A percentile compares a stretch with the other conserved stretches of the same genome.
Evolutionary conservation across 2,113 vertebrate species (phyloP).

Genomic region (rabbit (Oryctolagus cuniculus)): mOryCun1.1 NC_091442.1:13123501-13124000

Average conservation of each 20-base stretch:
- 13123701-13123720: conserved; percentile 12
- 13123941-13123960: background rate
- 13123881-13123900: background rate
- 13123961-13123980: background rate
- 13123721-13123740: conserved; percentile 41
- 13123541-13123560: conserved; percentile 46
- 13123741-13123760: conserved; percentile 61
- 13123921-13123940: background rate
- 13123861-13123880: background rate
- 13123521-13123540: conserved; percentile 23
- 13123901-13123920: background rate
- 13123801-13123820: conserved; percentile 9
- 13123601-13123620: background rate
- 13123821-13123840: background rate
- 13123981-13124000: background rate
- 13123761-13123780: background rate
- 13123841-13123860: background rate
- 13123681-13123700: conserved; percentile 47
- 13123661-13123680: background rate
- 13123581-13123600: background rate
- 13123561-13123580: conserved; percentile 73
- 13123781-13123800: background rate
- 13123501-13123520: background rate
- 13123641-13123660: background rate
- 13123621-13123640: background rate